Base-by-base conservation (phyloP, 2,113 vertebrate species). In the Dolichotis patagonum region DNA sequence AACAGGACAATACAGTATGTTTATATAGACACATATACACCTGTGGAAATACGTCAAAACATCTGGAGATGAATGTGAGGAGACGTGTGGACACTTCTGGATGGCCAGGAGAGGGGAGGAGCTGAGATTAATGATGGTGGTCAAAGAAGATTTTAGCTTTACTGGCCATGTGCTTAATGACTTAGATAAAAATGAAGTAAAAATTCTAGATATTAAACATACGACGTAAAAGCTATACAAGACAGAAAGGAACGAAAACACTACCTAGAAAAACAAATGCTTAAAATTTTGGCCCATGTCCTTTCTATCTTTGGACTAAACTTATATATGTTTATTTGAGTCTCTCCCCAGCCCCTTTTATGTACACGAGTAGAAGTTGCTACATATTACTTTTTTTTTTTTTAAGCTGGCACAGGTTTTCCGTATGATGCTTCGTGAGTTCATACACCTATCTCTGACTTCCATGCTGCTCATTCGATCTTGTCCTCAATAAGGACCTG, bases 401-500 rank as follows among this genome's bases (percentile, higher is more conserved):
- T 87, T 62, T 22, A 81, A 78, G 49, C 73, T 85, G 90, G 43
- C 49, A 7, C 32, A 95, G 62, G 6, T 46, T 95, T 95, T 92
- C 20, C 52, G 41, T 52, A 7, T 14, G 75, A 38, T 43, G 28
- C 24, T 88, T 35, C 41, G 58, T 60, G 56, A 94, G 41, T 32
- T 43, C 46, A 6, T 49, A 67, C 43, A 58, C 46, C 14, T 14
- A 9, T 32, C 30, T 26, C 46, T n/a, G 41, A 67, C 10, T 71
- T 78, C 58, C 26, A 4, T 7, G 56, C 12, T 16, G 20, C 9
- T 14, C 65, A 35, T 65, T 58, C 49, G n/a, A n/a, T 90, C 52
- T 38, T 67, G 73, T 30, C 38, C 28, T 60, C 13, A 56, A 0
- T 28, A 58, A 46, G n/a, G 58, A 35, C 6, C 85, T 26, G 73